Conservation (phyloP, 1,140 invertebrate species). For the Zaprionus camerounensis region DNA sequence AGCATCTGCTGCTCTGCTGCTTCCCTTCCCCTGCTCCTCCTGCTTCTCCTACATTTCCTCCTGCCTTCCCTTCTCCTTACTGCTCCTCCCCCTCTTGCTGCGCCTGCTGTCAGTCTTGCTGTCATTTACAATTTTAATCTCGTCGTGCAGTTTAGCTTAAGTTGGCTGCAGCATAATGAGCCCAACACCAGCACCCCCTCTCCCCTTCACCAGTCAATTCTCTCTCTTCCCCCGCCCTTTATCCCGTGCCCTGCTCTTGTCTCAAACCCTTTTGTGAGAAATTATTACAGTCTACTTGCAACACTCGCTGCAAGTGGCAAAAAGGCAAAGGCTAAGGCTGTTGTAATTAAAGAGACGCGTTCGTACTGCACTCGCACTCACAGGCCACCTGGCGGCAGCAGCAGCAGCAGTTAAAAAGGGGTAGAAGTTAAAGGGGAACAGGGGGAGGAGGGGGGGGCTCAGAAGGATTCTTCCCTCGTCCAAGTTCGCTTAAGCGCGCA, state of each 20-base stretch:
- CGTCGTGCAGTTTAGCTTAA: slow-evolving; percentile 79
- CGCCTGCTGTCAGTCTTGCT: slow-evolving; percentile 64
- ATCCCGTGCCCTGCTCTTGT: too few relatives aligned
- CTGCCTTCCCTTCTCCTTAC: slow-evolving; percentile 7
- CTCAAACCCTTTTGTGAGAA: too few relatives aligned
- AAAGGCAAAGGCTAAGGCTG: neutral
- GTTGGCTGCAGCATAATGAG: slow-evolving; percentile 69
- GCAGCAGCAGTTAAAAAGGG: neutral
- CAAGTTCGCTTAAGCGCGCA: slow-evolving; percentile 29
- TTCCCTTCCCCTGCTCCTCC: neutral
- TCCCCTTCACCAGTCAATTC: too few relatives aligned
- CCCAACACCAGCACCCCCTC: slow-evolving; percentile 30
- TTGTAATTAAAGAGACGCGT: slow-evolving; percentile 72
- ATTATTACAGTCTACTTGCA: slow-evolving; percentile 11
- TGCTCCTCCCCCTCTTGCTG: neutral
- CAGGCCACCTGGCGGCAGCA: neutral
- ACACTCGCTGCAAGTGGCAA: neutral
- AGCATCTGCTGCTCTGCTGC: slow-evolving; percentile 20
- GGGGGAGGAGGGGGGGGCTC: neutral
- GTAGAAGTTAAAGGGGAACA: neutral
- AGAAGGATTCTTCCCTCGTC: neutral
- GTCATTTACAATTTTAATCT: slow-evolving; percentile 83
- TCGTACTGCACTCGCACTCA: slow-evolving; percentile 24
- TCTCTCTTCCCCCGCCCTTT: too few relatives aligned
- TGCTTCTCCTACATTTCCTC: neutral